Conservation (phyloP, 2,797 vertebrate species). For the Anguilla pacifica region DNA sequence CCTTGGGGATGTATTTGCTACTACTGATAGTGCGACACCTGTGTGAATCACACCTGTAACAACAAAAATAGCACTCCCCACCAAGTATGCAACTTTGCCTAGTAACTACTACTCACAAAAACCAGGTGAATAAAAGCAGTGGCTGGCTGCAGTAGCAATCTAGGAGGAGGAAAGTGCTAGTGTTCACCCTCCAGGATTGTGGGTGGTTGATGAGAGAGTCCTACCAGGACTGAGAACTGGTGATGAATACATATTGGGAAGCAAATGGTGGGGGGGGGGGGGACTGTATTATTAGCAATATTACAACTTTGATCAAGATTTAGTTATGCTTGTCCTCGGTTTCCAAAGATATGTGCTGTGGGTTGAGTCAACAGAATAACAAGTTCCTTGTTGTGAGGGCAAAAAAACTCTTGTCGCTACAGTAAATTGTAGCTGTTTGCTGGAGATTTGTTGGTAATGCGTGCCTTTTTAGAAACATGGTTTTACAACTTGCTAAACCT, state of each 20-base stretch:
- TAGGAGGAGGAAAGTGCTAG: not conserved
- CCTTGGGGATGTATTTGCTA: too few relatives aligned
- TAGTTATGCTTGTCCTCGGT: slow-evolving; percentile 30
- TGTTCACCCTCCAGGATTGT: not conserved
- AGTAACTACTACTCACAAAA: not conserved
- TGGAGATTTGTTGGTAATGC: not conserved
- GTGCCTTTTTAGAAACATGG: not conserved
- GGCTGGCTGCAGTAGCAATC: too few relatives aligned
- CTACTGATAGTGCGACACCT: not conserved
- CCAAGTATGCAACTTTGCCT: not conserved
- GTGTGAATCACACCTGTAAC: not conserved
- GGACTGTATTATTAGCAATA: not conserved
- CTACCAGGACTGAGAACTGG: not conserved
- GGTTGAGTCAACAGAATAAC: slow-evolving; percentile 21
- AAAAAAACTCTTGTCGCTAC: slow-evolving; percentile 13
- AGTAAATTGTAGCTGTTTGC: slow-evolving; percentile 16
- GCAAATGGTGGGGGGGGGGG: not conserved
- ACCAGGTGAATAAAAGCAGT: not conserved
- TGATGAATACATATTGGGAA: not conserved
- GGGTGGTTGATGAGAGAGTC: not conserved
- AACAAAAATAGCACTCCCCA: not conserved
- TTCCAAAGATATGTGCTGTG: slow-evolving; percentile 25
- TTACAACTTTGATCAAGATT: slow-evolving; percentile 30
- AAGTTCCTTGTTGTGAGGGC: slow-evolving; percentile 23
- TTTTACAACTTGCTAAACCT: not conserved